phyloP scores from a whole-genome alignment of 2,113 vertebrate genomes.

The Erinaceus europaeus region DNA sequence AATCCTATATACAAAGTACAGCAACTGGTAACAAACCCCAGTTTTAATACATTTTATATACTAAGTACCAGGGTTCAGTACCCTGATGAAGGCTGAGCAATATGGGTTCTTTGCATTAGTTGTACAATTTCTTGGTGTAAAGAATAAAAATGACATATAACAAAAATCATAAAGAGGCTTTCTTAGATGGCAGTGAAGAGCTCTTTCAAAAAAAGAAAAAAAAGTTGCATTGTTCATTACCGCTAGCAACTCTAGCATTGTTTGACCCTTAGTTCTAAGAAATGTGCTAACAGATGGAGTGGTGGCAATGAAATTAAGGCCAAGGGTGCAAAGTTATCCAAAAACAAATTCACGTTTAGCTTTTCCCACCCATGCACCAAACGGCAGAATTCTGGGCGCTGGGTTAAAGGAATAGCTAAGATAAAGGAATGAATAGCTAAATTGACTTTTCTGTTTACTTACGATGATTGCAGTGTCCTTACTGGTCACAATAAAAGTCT shows the following conservation, averaged over 20 bases:
- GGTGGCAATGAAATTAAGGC: slow-evolving; percentile 45
- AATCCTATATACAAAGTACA: slow-evolving; percentile 90
- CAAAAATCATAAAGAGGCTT: slow-evolving; percentile 76
- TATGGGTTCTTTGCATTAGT: slow-evolving; percentile 78
- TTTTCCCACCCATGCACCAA: not conserved
- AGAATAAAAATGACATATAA: slow-evolving; percentile 52
- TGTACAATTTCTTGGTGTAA: slow-evolving; percentile 81
- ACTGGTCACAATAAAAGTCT: slow-evolving; percentile 50
- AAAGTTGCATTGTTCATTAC: slow-evolving; percentile 85
- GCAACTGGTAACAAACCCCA: slow-evolving; percentile 89
- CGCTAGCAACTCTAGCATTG: slow-evolving; percentile 68
- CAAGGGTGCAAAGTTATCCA: slow-evolving; percentile 51
- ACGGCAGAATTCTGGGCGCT: not conserved
- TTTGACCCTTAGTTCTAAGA: slow-evolving; percentile 44
- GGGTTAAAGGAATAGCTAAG: not conserved
- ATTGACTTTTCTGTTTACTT: not conserved
- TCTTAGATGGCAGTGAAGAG: slow-evolving; percentile 92
- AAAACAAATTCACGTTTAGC: slow-evolving; percentile 57
- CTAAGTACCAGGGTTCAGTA: slow-evolving; percentile 84
- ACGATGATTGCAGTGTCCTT: slow-evolving; percentile 49
- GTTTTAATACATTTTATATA: slow-evolving; percentile 92
- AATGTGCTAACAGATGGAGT: slow-evolving; percentile 46
- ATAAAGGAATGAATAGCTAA: not conserved
- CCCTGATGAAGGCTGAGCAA: slow-evolving; percentile 84
- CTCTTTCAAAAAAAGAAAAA: slow-evolving; percentile 85